Base-by-base conservation (phyloP, 2,113 vertebrate genomes). In the Pomatostomus ruficeps region DNA sequence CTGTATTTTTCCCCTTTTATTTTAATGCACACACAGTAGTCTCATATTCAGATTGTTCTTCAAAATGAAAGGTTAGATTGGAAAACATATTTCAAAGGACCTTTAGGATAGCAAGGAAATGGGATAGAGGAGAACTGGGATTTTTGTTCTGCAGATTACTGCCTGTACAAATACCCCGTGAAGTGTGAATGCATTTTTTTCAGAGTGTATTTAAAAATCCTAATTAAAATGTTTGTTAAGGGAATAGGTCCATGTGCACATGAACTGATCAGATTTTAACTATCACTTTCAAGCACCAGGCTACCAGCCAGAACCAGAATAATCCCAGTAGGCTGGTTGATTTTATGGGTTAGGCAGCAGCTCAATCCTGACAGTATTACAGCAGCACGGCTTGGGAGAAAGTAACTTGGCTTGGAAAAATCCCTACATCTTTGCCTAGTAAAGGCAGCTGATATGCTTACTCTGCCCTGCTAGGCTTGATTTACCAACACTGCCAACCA, bases 291-390 rank as follows among this genome's bases (percentile, higher is more conserved):
- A 70, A 91, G 51, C 15, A 21, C 15, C 8, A 66, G 76, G 54
- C 61, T 61, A 61, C 46, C 48, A 63, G 49, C 61, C 77, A 63
- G 81, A 87, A 23, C 9, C 35, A 85, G 55, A 94, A 67, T 85
- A 91, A 89, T 88, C 72, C 73, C 80, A 89, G 35, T n/a, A 46
- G 67, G 35, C 46, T 90, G 48, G 18, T 29, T 80, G 62, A 70
- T 91, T 94, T 83, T 91, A 85, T 40, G 62, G 31, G 49, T 87
- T 84, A 93, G 38, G 36, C 75, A 95, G 66, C 21, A 71, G 48
- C 68, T 91, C 91, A 77, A 4, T 87, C 68, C 43, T 95, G 74
- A 33, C 77, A 46, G 33, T 66, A 67, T 78, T 92, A 57, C 22
- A 83, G 59, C 49, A 77, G 57, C 4, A 9, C 1, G 20, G 55